Percentiles rank a stretch among this genome's conserved stretches.
phyloP scores from a whole-genome alignment of 1,140 invertebrate species.

The roundworm (Caenorhabditis elegans) region WBcel235 BX284602.5:1404001-1404500 shows the following conservation, averaged over 20 bases:
- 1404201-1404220: conserved; percentile 67
- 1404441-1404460: conserved; percentile 84
- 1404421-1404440: conserved; percentile 88
- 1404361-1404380: conserved; percentile 87
- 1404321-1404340: conserved; percentile 75
- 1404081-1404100: neutral
- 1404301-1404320: conserved; percentile 81
- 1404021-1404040: conserved; percentile 91
- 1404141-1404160: conserved; percentile 85
- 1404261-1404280: conserved; percentile 45
- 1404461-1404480: conserved; percentile 75
- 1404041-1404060: conserved; percentile 70
- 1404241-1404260: too few relatives aligned
- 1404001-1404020: conserved; percentile 90
- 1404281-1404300: conserved; percentile 57
- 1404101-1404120: conserved; percentile 90
- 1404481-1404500: conserved; percentile 56
- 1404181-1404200: conserved; percentile 84
- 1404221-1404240: neutral
- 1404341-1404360: conserved; percentile 82
- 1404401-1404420: conserved; percentile 90
- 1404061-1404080: neutral
- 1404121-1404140: conserved; percentile 82
- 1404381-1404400: conserved; percentile 72
- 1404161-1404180: conserved; percentile 87